Evolutionary conservation across 2,888 invertebrate species (phyloP).

Genomic region (Embidobia sp.): DNA sequence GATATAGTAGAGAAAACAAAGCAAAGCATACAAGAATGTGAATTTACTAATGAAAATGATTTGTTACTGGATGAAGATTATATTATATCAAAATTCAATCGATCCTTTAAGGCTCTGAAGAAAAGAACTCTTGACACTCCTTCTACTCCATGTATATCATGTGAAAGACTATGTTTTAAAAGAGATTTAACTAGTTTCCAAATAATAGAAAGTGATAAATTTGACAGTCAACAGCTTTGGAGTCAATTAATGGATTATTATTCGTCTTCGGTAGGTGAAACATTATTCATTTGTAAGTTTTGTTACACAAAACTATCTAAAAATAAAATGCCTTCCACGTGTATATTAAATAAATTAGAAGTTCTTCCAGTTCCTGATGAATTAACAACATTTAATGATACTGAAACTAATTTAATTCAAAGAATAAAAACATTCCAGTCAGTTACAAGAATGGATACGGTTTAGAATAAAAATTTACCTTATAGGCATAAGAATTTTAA

Average conservation of each 20-base stretch:
- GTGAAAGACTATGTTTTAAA: slow-evolving; percentile 29
- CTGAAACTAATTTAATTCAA: slow-evolving; percentile 65
- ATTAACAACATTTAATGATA: slow-evolving; percentile 67
- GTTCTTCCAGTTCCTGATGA: slow-evolving; percentile 44
- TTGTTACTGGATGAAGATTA: slow-evolving; percentile 14
- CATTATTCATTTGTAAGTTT: not conserved
- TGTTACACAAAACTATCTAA: slow-evolving; percentile 56
- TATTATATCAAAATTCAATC: not conserved
- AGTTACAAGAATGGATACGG: slow-evolving; percentile 70
- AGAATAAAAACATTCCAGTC: slow-evolving; percentile 72
- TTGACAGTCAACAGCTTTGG: slow-evolving; percentile 23
- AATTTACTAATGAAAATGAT: not conserved
- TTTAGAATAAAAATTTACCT: slow-evolving; percentile 70
- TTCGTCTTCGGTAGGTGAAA: not conserved
- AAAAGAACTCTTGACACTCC: slow-evolving; percentile 28
- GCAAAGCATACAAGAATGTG: not conserved
- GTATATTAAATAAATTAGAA: slow-evolving; percentile 67
- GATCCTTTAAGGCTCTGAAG: slow-evolving; percentile 11
- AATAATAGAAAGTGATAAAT: slow-evolving; percentile 14
- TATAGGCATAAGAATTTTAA: slow-evolving; percentile 65
- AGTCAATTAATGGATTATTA: slow-evolving; percentile 27
- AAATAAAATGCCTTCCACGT: slow-evolving; percentile 67
- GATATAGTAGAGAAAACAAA: slow-evolving; percentile 8
- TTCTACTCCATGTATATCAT: slow-evolving; percentile 15
- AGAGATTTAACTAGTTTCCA: slow-evolving; percentile 7